These are phyloP conservation scores for Drosophila takahashii DNA, from an alignment of 1,140 invertebrate genomes.

Conservation along the genomic window DNA sequence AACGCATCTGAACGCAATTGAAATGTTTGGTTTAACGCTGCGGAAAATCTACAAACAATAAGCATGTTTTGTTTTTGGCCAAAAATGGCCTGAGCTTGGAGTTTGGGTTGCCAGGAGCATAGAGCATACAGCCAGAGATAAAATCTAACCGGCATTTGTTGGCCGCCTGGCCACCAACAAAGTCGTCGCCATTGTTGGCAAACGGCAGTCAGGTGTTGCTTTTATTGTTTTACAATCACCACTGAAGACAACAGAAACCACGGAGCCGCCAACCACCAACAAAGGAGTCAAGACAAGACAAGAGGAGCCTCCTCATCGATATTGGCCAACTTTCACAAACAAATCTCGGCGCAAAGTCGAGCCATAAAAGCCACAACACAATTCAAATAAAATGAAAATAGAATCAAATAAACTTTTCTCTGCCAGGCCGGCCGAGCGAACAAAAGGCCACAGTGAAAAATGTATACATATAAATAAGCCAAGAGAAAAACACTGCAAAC, in stretches of 20 bases:
- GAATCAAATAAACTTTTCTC: constrained; percentile 78
- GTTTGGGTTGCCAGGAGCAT: constrained; percentile 19
- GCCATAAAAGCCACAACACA: constrained; percentile 75
- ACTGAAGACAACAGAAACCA: constrained; percentile 31
- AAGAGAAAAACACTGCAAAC: constrained; percentile 32
- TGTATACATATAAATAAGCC: constrained; percentile 36
- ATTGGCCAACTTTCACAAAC: constrained; percentile 67
- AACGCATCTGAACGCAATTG: constrained; percentile 70
- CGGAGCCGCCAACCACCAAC: constrained; percentile 3
- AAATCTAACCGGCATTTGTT: constrained; percentile 52
- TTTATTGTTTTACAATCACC: constrained; percentile 83
- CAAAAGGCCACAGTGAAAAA: constrained; percentile 68
- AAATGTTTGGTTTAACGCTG: constrained; percentile 60
- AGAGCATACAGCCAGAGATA: constrained; percentile 34
- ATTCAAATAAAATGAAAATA: constrained; percentile 83
- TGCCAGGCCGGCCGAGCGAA: constrained; percentile 34
- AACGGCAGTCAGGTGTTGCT: constrained; percentile 82
- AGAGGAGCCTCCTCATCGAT: constrained; percentile 39
- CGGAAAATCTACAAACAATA: constrained; percentile 73
- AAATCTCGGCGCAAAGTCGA: constrained; percentile 60
- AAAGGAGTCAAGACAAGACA: constrained; percentile 31
- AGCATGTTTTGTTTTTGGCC: constrained; percentile 70
- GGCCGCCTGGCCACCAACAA: constrained; percentile 50
- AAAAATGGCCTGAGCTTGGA: constrained; percentile 49
- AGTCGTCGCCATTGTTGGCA: constrained; percentile 72